phyloP scores from a whole-genome alignment of 2,797 vertebrate species.

The Staurois parvus region DNA sequence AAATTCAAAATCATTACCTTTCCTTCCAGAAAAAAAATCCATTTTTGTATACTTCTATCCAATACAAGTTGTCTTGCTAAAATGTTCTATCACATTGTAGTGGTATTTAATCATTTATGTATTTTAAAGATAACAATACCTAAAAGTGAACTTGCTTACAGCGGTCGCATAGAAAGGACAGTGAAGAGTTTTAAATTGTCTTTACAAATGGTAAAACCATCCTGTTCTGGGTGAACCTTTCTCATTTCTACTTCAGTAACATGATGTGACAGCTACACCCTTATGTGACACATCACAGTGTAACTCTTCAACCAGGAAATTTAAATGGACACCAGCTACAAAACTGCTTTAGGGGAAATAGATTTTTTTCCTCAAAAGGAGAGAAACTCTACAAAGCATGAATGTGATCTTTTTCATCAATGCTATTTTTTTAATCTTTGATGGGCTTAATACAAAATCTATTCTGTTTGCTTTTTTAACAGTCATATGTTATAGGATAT shows the following conservation, averaged over 20 bases:
- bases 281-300: constrained; percentile 66
- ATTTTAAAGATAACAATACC: background rate
- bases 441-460: background rate
- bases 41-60: too few species aligned
- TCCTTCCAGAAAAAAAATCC: too few species aligned
- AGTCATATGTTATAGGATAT: background rate
- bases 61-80: background rate
- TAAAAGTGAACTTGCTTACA: background rate
- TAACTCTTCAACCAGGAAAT: constrained; percentile 65
- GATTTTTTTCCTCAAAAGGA: constrained; percentile 1
- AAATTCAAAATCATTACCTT: background rate
- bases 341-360: constrained; percentile 38
- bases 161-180: constrained; percentile 33
- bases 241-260: constrained; percentile 64
- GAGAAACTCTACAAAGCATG: constrained; percentile 35
- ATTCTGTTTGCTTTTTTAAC: background rate
- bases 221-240: constrained; percentile 66
- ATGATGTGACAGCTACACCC: constrained; percentile 64
- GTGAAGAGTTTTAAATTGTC: constrained; percentile 49
- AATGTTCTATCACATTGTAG: background rate
- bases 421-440: background rate
- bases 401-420: constrained; percentile 22
- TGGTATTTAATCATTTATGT: background rate
- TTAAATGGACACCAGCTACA: constrained; percentile 63
- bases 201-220: constrained; percentile 65